Evolutionary conservation across 2,797 vertebrate genomes (phyloP), one percentile per base, ranked within the genome.

Genomic region (Amblyopsis hoosieri): DNA sequence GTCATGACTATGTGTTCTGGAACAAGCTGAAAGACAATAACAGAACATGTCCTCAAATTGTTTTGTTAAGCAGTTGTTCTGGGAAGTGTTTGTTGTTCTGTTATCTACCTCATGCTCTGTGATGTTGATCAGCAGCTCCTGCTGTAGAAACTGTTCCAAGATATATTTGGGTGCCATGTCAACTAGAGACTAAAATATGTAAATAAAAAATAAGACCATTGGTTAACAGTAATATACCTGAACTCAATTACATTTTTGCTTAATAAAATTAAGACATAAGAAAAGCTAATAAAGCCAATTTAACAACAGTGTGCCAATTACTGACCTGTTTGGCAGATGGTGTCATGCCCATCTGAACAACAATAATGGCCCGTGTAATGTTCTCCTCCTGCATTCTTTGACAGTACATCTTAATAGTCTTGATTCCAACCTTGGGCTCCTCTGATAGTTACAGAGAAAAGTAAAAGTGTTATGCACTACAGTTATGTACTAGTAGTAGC

Each of bases 81-180:
- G 37, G 37, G 37, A 37, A 48, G 4, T 4, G 3, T 48, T 14
- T 0, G n/a, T 6, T 2, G 5, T 13, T 31, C 1, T 8, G 37
- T 12, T n/a, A 19, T 87, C 90, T 77, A 98, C 97, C 96, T 99
- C 98, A 0, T 99, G 97, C 45, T 99, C 98, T 0, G 97, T 99
- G 81, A 99, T 99, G 92, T 99, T 99, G 73, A 99, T 98, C 2
- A 99, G 93, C 13, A 99, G 93, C 80, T 99, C 97, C 50, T 99
- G 97, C 70, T 99, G 98, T 45, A 99, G 89, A 78, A 99, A 99
- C 82, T 99, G 97, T 74, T 99, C 97, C 77, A 99, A 83, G 66
- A 99, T 96, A 79, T 99, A 99, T 49, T 99, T 99, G 7, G 98
- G 96, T 1, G 98, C 98, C 97, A 99, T 99, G 82, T 99, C 97